Percentiles rank a stretch among this genome's conserved stretches.
Evolutionary conservation across 2,888 invertebrate genomes (phyloP).

Genomic region (Charanyca ferruginea): DNA sequence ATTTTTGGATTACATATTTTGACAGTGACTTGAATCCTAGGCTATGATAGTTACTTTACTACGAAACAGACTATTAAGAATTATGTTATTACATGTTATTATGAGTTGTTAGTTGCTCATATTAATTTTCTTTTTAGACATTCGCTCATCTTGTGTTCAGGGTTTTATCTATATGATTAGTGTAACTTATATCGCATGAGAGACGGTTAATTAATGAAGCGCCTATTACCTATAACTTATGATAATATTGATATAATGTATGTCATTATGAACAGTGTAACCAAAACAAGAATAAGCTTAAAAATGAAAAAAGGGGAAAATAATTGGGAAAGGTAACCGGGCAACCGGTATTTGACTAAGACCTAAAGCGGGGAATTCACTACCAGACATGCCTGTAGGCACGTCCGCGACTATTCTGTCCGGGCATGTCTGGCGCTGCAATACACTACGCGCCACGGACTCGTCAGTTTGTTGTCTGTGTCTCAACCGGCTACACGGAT

Average conservation of each 20-base stretch:
- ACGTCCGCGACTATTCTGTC: too few relatives aligned
- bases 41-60: conserved; percentile 6
- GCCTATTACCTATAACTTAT: neutral
- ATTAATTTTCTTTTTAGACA: conserved; percentile 14
- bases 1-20: conserved; percentile 11
- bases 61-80: conserved; percentile 8
- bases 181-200: neutral
- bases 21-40: neutral
- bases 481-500: too few relatives aligned
- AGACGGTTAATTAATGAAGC: neutral
- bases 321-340: too few relatives aligned
- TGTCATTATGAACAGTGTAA: neutral
- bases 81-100: neutral
- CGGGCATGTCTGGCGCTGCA: too few relatives aligned
- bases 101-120: conserved; percentile 17
- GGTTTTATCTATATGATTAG: conserved; percentile 32
- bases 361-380: too few relatives aligned
- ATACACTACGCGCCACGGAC: too few relatives aligned
- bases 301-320: too few relatives aligned
- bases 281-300: neutral
- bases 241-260: neutral
- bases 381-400: too few relatives aligned
- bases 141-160: conserved; percentile 38
- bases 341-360: too few relatives aligned
- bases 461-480: too few relatives aligned